phyloP scores from a whole-genome alignment of 2,888 invertebrate genomes.

The Thysanoteuthis rhombus region DNA sequence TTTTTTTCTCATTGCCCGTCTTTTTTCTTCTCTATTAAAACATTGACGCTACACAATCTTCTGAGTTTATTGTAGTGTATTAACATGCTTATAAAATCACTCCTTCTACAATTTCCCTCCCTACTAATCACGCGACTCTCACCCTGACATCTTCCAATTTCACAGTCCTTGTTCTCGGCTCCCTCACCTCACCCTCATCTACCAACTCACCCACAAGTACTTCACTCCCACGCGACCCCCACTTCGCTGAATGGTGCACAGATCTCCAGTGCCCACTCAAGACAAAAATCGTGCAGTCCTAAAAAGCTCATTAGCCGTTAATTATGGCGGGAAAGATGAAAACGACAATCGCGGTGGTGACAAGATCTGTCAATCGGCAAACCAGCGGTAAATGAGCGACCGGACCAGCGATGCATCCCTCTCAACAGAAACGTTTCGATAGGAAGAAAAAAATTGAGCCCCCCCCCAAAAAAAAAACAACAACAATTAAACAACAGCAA shows the following conservation, averaged over 20 bases:
- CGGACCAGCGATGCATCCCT: not conserved
- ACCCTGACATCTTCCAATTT: not conserved
- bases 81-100: not conserved
- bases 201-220: not conserved
- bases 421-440: not conserved
- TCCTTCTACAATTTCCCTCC: not conserved
- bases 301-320: not conserved
- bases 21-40: not conserved
- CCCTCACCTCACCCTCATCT: not conserved
- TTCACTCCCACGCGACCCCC: not conserved
- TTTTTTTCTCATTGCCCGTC: too few relatives aligned
- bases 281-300: not conserved
- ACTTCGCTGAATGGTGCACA: not conserved
- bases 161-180: not conserved
- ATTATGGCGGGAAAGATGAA: not conserved
- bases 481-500: not conserved
- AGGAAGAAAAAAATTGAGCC: not conserved
- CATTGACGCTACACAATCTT: not conserved
- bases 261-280: not conserved
- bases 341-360: not conserved
- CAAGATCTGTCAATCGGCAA: not conserved
- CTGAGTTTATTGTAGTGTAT: not conserved
- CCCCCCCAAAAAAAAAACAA: too few relatives aligned
- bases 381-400: not conserved
- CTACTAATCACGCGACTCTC: not conserved